These are phyloP conservation scores for Platyscapa corneri DNA, from an alignment of 1,140 invertebrate species.

Conservation along the genomic window DNA sequence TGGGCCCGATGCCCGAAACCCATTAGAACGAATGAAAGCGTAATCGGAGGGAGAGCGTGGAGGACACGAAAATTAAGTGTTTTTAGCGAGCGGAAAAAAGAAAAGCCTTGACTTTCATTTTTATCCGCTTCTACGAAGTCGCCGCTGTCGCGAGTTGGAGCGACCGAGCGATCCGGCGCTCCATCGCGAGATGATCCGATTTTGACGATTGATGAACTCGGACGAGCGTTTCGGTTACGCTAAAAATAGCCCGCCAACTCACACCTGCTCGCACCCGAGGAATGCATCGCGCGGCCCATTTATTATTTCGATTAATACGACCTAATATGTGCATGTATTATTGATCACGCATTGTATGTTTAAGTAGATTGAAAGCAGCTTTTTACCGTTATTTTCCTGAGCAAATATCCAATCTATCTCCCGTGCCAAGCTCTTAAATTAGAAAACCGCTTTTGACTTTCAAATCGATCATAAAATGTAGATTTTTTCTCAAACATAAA, in stretches of 20 bases:
- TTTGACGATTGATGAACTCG: neutral
- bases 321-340: neutral
- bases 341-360: neutral
- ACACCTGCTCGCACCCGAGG: neutral
- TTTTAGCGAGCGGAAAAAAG: neutral
- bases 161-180: neutral
- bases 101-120: constrained; percentile 9
- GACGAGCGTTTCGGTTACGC: neutral
- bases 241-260: neutral
- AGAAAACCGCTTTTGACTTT: neutral
- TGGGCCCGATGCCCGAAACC: neutral
- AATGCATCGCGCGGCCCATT: neutral
- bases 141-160: neutral
- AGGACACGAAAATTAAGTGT: neutral
- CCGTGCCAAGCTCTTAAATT: neutral
- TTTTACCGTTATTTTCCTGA: neutral
- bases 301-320: neutral
- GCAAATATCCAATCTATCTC: neutral
- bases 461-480: neutral
- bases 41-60: neutral
- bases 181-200: neutral
- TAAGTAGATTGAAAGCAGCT: neutral
- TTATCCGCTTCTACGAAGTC: neutral
- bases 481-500: neutral
- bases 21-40: constrained; percentile 1